Evolutionary conservation across 2,888 invertebrate genomes (phyloP).

Genomic region (Hirtodrosophila alboralis): DNA sequence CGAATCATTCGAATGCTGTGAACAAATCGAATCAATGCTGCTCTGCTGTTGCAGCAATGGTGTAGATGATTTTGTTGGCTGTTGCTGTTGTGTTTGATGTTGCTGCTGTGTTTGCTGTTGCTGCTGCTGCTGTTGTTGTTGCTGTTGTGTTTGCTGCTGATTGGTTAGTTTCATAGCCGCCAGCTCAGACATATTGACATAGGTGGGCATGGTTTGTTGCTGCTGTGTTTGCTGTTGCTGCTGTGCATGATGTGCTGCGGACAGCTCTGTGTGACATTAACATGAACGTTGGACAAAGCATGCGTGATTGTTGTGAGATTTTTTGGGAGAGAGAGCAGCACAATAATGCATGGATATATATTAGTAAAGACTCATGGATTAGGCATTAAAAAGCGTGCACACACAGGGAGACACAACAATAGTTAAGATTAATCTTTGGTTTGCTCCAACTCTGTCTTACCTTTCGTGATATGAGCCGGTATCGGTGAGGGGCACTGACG

Average conservation of each 20-base stretch:
- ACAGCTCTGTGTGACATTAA: conserved; percentile 76
- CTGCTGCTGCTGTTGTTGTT: conserved; percentile 72
- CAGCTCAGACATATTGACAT: conserved; percentile 96
- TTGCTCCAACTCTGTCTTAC: conserved; percentile 78
- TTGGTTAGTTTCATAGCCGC: conserved; percentile 90
- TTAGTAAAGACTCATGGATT: conserved; percentile 70
- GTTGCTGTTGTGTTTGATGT: conserved; percentile 44
- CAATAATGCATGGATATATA: conserved; percentile 62
- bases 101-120: conserved; percentile 58
- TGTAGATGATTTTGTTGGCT: conserved; percentile 63
- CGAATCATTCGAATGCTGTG: conserved; percentile 82
- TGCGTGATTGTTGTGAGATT: conserved; percentile 49
- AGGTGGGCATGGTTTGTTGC: conserved; percentile 88
- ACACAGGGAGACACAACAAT: conserved; percentile 56
- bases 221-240: conserved; percentile 68
- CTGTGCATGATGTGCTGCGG: conserved; percentile 82
- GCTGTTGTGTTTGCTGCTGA: no score
- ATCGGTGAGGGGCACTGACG: conserved; percentile 88
- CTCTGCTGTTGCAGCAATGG: conserved; percentile 85
- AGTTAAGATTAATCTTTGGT: not conserved
- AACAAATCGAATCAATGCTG: conserved; percentile 84
- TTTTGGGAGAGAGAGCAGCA: conserved; percentile 42
- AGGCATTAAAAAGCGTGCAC: conserved; percentile 61
- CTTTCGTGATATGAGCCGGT: conserved; percentile 91
- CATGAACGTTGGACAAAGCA: conserved; percentile 56